Conservation (phyloP, 2,888 invertebrate species). For the Chrysodeixis includens region DNA sequence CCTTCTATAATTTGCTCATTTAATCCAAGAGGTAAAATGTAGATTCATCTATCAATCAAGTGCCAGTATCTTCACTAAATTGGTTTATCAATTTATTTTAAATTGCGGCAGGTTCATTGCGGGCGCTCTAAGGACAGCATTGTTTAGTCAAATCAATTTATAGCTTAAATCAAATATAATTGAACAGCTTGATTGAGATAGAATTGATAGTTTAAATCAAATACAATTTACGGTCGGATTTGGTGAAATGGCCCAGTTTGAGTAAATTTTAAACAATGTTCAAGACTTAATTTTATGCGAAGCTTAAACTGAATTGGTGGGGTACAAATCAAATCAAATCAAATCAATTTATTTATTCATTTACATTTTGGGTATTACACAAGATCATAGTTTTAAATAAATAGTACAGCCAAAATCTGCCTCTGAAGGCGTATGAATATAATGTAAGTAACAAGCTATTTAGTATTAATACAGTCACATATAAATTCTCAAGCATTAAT, state of each 20-base stretch:
- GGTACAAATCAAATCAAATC: too few species aligned
- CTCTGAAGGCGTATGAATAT: too few species aligned
- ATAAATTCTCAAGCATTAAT: too few species aligned
- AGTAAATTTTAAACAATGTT: neutral
- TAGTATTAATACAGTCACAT: too few species aligned
- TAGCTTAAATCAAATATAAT: slow-evolving; percentile 9
- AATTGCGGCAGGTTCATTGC: slow-evolving; percentile 6
- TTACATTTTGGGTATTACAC: too few species aligned
- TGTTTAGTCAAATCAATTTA: neutral
- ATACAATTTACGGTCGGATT: neutral
- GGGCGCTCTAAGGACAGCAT: neutral
- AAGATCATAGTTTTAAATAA: too few species aligned
- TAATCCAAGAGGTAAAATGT: neutral
- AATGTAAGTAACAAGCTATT: too few species aligned
- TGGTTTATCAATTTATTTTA: neutral
- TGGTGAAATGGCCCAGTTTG: neutral
- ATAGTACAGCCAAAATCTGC: too few species aligned
- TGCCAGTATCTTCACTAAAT: slow-evolving; percentile 1
- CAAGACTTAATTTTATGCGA: neutral
- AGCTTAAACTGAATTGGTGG: neutral
- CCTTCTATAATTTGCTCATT: neutral
- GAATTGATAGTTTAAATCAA: neutral
- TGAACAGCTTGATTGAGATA: slow-evolving; percentile 3
- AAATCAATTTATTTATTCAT: too few species aligned
- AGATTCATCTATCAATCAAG: neutral